These are phyloP conservation scores for Drosophila fulvimacula DNA, from an alignment of 2,888 invertebrate species.

Conservation along the genomic window DNA sequence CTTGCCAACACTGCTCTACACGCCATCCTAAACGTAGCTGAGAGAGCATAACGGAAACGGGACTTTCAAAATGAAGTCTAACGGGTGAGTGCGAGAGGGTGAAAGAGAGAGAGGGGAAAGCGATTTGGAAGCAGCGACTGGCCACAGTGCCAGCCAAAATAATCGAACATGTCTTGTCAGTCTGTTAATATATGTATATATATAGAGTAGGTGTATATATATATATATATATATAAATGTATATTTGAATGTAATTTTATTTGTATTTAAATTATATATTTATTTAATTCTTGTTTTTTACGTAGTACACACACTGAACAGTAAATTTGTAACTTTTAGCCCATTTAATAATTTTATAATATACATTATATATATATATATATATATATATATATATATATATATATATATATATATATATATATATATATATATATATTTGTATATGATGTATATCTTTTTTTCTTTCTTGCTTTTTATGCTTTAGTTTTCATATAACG, in stretches of 20 bases:
- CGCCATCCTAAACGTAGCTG: background rate
- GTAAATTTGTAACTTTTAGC: constrained; percentile 49
- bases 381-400: constrained; percentile 25
- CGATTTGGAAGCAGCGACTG: constrained; percentile 13
- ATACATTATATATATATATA: constrained; percentile 26
- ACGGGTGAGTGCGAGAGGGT: background rate
- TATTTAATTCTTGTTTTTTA: constrained; percentile 24
- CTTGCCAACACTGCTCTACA: constrained; percentile 20
- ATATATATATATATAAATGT: constrained; percentile 12
- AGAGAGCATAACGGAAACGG: constrained; percentile 4
- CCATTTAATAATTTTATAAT: constrained; percentile 16
- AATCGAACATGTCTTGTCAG: constrained; percentile 51
- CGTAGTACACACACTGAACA: constrained; percentile 51
- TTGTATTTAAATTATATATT: constrained; percentile 35
- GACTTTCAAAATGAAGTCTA: background rate
- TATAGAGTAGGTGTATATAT: constrained; percentile 18
- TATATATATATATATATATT: background rate
- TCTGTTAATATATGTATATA: constrained; percentile 45
- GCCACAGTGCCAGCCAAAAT: constrained; percentile 35
- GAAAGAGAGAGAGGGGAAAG: background rate
- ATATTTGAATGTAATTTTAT: constrained; percentile 17
- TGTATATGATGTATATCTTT: constrained; percentile 29
- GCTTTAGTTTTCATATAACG: constrained; percentile 52
- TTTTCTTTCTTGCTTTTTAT: constrained; percentile 10
- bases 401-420: constrained; percentile 27